phyloP scores from a whole-genome alignment of 1,140 invertebrate genomes.

The Anagrus nilaparvatae region DNA sequence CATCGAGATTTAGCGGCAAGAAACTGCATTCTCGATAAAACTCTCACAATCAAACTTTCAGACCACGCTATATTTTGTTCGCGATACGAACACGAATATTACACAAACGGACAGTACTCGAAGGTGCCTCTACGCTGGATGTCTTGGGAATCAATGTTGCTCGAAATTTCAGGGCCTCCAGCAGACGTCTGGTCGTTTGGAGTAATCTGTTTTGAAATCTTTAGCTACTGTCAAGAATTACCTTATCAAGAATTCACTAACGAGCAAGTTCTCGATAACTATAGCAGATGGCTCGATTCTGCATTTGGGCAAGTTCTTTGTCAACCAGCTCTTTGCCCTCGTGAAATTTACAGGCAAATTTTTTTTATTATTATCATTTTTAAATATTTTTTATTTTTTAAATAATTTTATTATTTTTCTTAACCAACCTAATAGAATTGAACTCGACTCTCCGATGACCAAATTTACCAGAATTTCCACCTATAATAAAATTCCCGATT shows the following conservation, averaged over 20 bases:
- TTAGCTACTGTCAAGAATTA: constrained; percentile 57
- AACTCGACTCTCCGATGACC: too few species aligned
- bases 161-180: constrained; percentile 48
- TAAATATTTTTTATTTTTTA: too few species aligned
- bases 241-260: constrained; percentile 65
- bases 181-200: constrained; percentile 73
- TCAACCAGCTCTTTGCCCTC: constrained; percentile 50
- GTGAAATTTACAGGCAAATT: constrained; percentile 65
- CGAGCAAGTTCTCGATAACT: constrained; percentile 68
- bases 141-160: constrained; percentile 71
- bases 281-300: constrained; percentile 59
- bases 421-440: too few species aligned
- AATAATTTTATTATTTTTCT: too few species aligned
- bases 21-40: constrained; percentile 76
- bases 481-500: too few species aligned
- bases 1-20: constrained; percentile 71
- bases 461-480: too few species aligned
- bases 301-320: constrained; percentile 33
- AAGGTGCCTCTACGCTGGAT: constrained; percentile 80
- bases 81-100: constrained; percentile 74
- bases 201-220: constrained; percentile 70
- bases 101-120: constrained; percentile 69
- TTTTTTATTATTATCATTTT: too few species aligned
- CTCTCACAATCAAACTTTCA: constrained; percentile 72
- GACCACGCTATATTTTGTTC: constrained; percentile 84